phyloP scores from a whole-genome alignment of 1,140 invertebrate species.

The Chironomus striatipennis region DNA sequence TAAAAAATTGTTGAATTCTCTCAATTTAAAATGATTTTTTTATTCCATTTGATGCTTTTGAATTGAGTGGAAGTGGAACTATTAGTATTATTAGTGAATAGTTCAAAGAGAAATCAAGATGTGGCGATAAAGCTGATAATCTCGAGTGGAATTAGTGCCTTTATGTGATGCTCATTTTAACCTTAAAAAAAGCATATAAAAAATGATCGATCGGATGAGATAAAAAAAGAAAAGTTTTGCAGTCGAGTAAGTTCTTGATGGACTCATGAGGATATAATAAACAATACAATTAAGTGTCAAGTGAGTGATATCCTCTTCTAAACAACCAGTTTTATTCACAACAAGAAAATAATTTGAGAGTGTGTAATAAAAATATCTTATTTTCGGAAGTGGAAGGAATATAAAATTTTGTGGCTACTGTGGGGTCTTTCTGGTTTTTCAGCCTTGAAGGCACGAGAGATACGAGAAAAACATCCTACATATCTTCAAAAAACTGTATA shows the following conservation, averaged over 20 bases:
- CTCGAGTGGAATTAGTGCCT: constrained; percentile 1
- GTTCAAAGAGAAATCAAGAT: background rate
- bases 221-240: background rate
- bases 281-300: background rate
- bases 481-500: background rate
- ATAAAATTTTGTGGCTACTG: background rate
- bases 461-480: no score
- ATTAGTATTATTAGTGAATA: background rate
- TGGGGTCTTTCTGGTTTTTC: background rate
- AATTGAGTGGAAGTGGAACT: constrained; percentile 5
- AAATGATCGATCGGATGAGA: no score
- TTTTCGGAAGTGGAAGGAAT: background rate
- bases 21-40: background rate
- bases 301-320: background rate
- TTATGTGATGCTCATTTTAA: no score
- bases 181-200: no score
- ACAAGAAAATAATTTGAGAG: no score
- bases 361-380: no score
- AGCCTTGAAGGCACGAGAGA: no score
- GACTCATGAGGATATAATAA: no score
- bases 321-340: no score
- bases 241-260: background rate
- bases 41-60: background rate
- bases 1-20: background rate
- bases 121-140: constrained; percentile 7